Base-by-base conservation (phyloP, 2,888 invertebrate species). In the Neuroscelio doddi region DNA sequence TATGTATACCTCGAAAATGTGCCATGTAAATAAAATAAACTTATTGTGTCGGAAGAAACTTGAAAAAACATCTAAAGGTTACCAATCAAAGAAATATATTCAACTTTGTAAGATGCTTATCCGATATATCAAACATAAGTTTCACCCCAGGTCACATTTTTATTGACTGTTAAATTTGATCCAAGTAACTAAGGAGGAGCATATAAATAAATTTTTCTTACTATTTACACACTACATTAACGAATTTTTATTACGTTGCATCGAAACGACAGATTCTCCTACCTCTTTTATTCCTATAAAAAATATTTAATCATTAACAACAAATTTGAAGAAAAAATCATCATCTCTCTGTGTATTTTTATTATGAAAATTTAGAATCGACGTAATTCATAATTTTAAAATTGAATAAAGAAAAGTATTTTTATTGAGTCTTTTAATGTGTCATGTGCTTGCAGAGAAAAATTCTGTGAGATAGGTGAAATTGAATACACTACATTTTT, bases 121-220 rank as follows among this genome's bases (percentile, higher is more conserved):
- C 29, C 29, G 9, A 29, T 29, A 9, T 29, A 29, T 29, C 32
- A 3, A 12, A 32, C 8, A 29, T 9, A 29, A 21, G 21, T 21
- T 2, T 21, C 2, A 21, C 21, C 21, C 2, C 5, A 21, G 2
- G 21, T 21, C 21, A 21, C 5, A 21, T 21, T 21, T 21, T 21
- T 21, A 21, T 21, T 29, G 14, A 36, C 39, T 39, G 21, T 1
- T 39, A 16, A 39, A 16, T 16, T 39, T 16, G 16, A 16, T 39
- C 1, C 9, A 17, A 9, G 3, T 1, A 1, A 4, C n/a, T 39
- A 10, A 30, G 15, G 17, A 5, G 21, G 26, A 36, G 36, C 27
- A 27, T 38, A 49, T 30, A 39, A 50, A 39, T 50, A 41, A 39
- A 50, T 50, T 50, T 39, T 1, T 41, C 21, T 39, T 50, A 50